Evolutionary conservation across 2,113 vertebrate species (phyloP), one percentile per base, ranked within the genome.

Genomic region (Oncorhynchus gorbuscha): DNA sequence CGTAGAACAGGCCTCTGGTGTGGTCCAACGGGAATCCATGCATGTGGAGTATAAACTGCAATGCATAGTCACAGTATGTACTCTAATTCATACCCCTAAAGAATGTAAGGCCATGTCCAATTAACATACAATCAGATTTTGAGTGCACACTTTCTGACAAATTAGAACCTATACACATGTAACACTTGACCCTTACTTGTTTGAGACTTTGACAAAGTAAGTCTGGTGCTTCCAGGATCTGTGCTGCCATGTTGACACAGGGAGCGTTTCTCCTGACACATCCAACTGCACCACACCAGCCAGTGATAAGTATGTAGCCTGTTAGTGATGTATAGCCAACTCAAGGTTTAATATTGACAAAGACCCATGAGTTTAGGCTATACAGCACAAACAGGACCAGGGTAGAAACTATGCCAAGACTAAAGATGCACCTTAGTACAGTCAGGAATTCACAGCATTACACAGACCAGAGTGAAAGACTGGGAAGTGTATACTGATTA

Each of bases 191-290:
- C 55, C 71, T 18, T 51, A 78, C 76, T 73, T 78, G 64, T 78
- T 78, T 39, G 71, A 78, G 30, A 78, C 65, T 71, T 78, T 71
- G 67, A 82, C n/a, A 18, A 81, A 76, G 51, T n/a, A 76, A 73
- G 35, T 72, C 74, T 3, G 74, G 74, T 32, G 69, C 39, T 5
- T 39, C n/a, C 13, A 67, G 30, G 20, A 11, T 22, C 20, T 30
- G n/a, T 11, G 49, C 61, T 0, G 32, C 3, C 26, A 79, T 5
- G 39, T 75, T 59, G 20, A 67, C 58, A 55, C 78, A 75, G 4
- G 78, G 78, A 32, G 78, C 75, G n/a, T 75, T 39, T 71, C 20
- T 1, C 35, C 48, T 75, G 35, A 71, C 78, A 79, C 24, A 75
- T 2, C 78, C 78, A 79, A 20, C 78, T 79, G 55, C 16, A 79